These are phyloP conservation scores for Amphimedon queenslandica DNA, from an alignment of 37 sponge, comb jelly and placozoan genomes.

Conservation along the genomic window DNA sequence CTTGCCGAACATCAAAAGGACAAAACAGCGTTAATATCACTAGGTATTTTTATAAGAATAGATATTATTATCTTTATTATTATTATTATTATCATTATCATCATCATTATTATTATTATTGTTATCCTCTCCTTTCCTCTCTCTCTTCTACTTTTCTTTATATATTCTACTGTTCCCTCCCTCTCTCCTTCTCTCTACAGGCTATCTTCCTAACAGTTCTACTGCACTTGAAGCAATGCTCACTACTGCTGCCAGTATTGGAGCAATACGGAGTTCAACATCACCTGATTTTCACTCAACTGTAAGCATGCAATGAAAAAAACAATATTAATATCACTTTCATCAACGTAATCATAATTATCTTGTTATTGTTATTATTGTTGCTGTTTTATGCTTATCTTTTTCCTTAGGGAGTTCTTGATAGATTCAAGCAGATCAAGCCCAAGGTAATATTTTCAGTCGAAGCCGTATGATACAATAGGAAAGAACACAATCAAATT, in stretches of 20 bases:
- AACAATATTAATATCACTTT: not conserved
- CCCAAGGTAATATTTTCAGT: slow-evolving; percentile 98
- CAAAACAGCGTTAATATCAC: slow-evolving; percentile 74
- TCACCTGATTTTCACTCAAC: slow-evolving; percentile 97
- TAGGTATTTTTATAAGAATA: slow-evolving; percentile 40
- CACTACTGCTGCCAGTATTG: slow-evolving; percentile 77
- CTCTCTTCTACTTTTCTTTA: not conserved
- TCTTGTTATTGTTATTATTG: not conserved
- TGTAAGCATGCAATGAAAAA: slow-evolving; percentile 68
- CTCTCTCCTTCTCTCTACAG: slow-evolving; percentile 17
- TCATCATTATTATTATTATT: too few species aligned
- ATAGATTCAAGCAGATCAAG: slow-evolving; percentile 86
- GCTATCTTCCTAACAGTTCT: slow-evolving; percentile 91
- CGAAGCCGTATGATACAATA: slow-evolving; percentile 95
- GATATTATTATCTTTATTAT: too few species aligned
- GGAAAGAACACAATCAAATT: slow-evolving; percentile 64
- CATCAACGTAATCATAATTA: too few species aligned
- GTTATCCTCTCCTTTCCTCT: not conserved
- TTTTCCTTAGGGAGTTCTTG: slow-evolving; percentile 85
- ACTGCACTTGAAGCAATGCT: slow-evolving; percentile 96
- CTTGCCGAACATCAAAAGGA: slow-evolving; percentile 54
- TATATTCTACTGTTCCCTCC: not conserved
- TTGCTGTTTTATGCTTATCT: not conserved
- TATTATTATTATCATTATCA: too few species aligned
- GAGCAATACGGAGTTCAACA: slow-evolving; percentile 95